Percentiles rank a stretch among this genome's conserved stretches.
These are phyloP conservation scores for Pseudomugil tenellus DNA, from an alignment of 2,797 vertebrate genomes.

Conservation along the genomic window DNA sequence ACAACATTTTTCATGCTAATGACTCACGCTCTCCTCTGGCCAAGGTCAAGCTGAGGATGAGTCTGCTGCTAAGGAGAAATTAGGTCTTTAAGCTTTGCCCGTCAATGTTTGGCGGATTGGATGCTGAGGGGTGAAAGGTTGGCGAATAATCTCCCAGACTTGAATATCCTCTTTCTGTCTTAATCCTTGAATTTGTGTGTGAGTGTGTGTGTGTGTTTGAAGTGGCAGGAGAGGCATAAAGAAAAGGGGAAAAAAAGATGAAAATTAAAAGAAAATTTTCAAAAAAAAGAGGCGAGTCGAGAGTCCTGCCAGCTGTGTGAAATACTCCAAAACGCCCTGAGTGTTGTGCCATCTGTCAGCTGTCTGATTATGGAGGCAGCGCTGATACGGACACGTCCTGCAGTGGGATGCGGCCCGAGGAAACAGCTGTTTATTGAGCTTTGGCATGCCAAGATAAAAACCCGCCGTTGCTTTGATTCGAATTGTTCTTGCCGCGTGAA, in stretches of 20 bases:
- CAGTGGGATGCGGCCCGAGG: conserved; percentile 51
- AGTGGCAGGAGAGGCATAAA: conserved; percentile 12
- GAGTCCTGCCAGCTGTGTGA: conserved; percentile 38
- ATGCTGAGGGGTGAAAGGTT: conserved; percentile 55
- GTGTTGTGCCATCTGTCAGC: conserved; percentile 64
- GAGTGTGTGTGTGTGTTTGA: conserved; percentile 16
- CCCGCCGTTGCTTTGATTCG: conserved; percentile 54
- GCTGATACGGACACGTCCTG: conserved; percentile 52
- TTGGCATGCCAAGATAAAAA: conserved; percentile 67
- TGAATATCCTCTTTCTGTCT: conserved; percentile 51
- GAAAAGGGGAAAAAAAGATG: conserved; percentile 9
- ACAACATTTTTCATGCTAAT: conserved; percentile 58
- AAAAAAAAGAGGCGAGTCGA: conserved; percentile 26
- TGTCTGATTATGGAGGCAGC: conserved; percentile 64
- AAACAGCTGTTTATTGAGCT: conserved; percentile 66
- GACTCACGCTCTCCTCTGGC: conserved; percentile 46
- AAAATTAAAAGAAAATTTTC: conserved; percentile 43
- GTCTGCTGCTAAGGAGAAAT: conserved; percentile 36
- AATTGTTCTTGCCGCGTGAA: conserved; percentile 61
- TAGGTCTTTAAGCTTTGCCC: conserved; percentile 55
- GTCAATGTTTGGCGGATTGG: conserved; percentile 49
- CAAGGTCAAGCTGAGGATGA: conserved; percentile 65
- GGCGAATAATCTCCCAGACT: conserved; percentile 58
- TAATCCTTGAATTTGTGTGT: conserved; percentile 40
- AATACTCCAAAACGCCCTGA: conserved; percentile 51